These are phyloP conservation scores for Hemiscyllium ocellatum DNA, from an alignment of 2,113 vertebrate genomes.

Conservation along the genomic window DNA sequence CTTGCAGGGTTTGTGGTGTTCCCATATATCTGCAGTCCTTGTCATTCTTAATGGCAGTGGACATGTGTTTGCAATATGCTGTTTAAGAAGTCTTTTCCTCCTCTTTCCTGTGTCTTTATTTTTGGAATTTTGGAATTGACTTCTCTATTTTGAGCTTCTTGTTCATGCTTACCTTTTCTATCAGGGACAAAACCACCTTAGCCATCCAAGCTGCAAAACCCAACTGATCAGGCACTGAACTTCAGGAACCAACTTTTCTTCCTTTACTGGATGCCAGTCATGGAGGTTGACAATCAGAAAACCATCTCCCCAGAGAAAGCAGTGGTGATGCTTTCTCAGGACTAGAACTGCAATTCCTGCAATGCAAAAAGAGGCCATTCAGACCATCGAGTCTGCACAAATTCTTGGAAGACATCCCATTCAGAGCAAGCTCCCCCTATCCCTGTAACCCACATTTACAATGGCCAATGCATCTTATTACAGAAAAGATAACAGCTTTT, in stretches of 20 bases:
- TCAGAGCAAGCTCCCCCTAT: no score
- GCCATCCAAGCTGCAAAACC: not conserved
- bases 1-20: no score
- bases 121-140: not conserved
- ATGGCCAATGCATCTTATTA: no score
- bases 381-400: no score
- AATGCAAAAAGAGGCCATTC: no score
- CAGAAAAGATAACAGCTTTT: no score
- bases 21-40: no score
- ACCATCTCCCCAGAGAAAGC: not conserved
- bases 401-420: no score
- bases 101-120: not conserved
- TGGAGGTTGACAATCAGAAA: not conserved
- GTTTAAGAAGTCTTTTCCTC: not conserved
- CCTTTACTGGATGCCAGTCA: not conserved
- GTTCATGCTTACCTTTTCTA: not conserved
- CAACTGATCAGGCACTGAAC: not conserved
- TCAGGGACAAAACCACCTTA: no score
- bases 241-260: not conserved
- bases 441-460: no score
- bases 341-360: not conserved
- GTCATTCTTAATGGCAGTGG: no score
- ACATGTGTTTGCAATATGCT: no score
- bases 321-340: not conserved
- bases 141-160: not conserved